phyloP scores from a whole-genome alignment of 2,888 invertebrate genomes.

The Oxycera nigricornis region DNA sequence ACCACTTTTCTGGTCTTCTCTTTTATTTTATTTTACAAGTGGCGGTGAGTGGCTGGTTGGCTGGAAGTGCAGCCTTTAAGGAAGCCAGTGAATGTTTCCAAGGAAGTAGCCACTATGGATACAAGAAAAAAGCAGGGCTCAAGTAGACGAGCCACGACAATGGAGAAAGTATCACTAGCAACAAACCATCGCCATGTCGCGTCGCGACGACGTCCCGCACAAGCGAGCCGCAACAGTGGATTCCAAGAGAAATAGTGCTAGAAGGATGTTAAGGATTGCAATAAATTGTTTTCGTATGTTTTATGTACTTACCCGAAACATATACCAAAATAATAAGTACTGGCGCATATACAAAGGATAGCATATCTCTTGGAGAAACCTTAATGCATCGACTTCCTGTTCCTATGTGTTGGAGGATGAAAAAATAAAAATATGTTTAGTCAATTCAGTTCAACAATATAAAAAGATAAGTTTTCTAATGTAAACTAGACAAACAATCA shows the following conservation, averaged over 20 bases:
- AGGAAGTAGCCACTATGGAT: conserved; percentile 9
- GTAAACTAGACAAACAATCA: no score
- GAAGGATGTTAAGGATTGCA: conserved; percentile 35
- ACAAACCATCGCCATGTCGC: background rate
- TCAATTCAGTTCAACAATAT: background rate
- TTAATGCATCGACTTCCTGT: conserved; percentile 51
- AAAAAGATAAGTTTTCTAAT: no score
- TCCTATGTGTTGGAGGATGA: conserved; percentile 12
- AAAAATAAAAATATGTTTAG: conserved; percentile 5
- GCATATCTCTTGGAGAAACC: conserved; percentile 50
- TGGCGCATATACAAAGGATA: conserved; percentile 51
- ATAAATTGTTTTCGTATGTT: conserved; percentile 35
- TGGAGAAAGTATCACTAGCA: conserved; percentile 5
- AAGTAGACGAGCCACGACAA: conserved; percentile 1
- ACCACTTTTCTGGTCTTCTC: conserved; percentile 21
- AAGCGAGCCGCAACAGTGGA: conserved; percentile 1
- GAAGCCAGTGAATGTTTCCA: background rate
- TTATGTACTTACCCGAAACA: conserved; percentile 50
- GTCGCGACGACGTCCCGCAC: background rate
- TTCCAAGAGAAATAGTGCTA: background rate
- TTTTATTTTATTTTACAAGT: background rate
- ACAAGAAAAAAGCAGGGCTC: background rate
- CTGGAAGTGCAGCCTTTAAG: conserved; percentile 9
- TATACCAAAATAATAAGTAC: conserved; percentile 52
- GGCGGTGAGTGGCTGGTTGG: background rate